These are phyloP conservation scores for Bembecia ichneumoniformis DNA, from an alignment of 2,888 invertebrate genomes.

Conservation along the genomic window DNA sequence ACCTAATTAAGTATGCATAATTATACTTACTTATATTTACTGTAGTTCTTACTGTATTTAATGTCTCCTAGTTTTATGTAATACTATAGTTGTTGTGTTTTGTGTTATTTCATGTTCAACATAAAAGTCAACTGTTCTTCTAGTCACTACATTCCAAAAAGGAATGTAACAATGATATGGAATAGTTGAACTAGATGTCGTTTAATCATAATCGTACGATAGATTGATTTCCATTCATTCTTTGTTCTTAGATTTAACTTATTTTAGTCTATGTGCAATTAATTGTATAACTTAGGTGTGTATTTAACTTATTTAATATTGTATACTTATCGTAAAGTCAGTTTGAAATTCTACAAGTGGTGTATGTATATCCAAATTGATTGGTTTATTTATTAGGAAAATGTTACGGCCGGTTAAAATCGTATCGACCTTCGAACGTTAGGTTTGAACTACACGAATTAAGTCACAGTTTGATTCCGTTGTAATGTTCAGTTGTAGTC, in stretches of 20 bases:
- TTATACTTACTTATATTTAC: slow-evolving; percentile 18
- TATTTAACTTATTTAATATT: slow-evolving; percentile 46
- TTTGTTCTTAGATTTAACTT: slow-evolving; percentile 54
- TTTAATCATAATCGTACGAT: slow-evolving; percentile 26
- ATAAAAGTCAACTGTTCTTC: slow-evolving; percentile 39
- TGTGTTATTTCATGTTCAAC: slow-evolving; percentile 50
- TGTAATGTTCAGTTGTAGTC: background rate
- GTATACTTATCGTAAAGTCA: slow-evolving; percentile 22
- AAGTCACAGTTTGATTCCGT: slow-evolving; percentile 10
- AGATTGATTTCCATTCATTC: slow-evolving; percentile 31
- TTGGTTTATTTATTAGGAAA: slow-evolving; percentile 66
- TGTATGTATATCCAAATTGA: slow-evolving; percentile 17
- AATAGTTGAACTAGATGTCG: slow-evolving; percentile 44
- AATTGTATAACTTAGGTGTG: slow-evolving; percentile 53
- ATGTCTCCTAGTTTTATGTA: slow-evolving; percentile 44
- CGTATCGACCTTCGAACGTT: slow-evolving; percentile 1
- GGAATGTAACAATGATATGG: slow-evolving; percentile 12
- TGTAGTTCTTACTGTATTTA: slow-evolving; percentile 18
- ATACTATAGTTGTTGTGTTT: slow-evolving; percentile 54
- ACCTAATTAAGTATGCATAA: slow-evolving; percentile 24
- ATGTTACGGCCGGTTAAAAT: slow-evolving; percentile 47
- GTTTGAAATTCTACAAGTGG: slow-evolving; percentile 1
- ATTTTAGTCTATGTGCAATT: slow-evolving; percentile 66
- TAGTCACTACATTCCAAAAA: slow-evolving; percentile 23
- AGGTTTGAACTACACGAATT: too few species aligned